Evolutionary conservation across 2,888 invertebrate species (phyloP), one percentile per base, ranked within the genome.

Genomic region (Phengaris arion): DNA sequence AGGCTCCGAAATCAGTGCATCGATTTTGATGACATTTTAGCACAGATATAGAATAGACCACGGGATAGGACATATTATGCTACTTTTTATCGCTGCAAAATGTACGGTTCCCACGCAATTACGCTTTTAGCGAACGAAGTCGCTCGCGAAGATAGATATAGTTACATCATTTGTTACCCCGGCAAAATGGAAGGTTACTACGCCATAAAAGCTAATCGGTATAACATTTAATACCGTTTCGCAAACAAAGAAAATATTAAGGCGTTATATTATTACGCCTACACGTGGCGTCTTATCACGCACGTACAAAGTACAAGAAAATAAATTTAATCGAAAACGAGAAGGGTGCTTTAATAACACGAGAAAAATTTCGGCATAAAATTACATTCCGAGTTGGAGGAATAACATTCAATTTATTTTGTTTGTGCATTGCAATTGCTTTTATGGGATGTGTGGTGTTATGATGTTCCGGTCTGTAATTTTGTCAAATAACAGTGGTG

Each of bases 281-380:
- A 72, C 54, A 72, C 72, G 52, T 72, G 72, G 72, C 51, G 72
- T 54, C 54, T 72, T 72, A 72, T 72, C 51, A 52, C 54, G 35
- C 52, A 72, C 72, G 52, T 72, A 52, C 72, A 10, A 72, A 55
- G 69, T 55, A 75, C 75, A 57, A 22, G 57, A 70, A 75, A 70
- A 79, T 75, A 77, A 79, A 77, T 77, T 77, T 77, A 77, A 77
- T 79, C 79, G 78, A 69, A 77, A 78, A 68, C 76, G 76, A 75
- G 77, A 77, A 76, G 76, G 76, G 75, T 64, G 64, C 35, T 64
- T 64, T 45, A 64, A 64, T 64, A 64, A 64, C 64, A 64, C 35
- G 35, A 45, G 35, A 64, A 64, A 64, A 64, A 45, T 45, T 78
- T 54, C 70, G 75, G 78, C 72, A 73, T 74, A 77, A 69, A 78